These are phyloP conservation scores for Saguinus midas DNA, from an alignment of 2,113 vertebrate genomes.

Conservation along the genomic window DNA sequence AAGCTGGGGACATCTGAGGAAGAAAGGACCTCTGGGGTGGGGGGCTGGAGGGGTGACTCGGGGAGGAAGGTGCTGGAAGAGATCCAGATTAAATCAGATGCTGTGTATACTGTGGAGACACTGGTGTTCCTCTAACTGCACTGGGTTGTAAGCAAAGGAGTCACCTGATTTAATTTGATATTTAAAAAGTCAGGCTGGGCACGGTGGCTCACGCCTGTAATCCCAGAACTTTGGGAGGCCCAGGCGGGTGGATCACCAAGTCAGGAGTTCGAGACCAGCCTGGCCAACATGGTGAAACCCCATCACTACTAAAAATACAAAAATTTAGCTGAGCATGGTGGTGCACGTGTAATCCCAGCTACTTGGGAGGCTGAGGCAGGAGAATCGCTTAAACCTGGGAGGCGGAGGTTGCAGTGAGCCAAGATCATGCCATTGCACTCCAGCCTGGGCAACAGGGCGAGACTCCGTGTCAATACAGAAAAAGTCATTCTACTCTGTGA, in stretches of 20 bases:
- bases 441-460: neutral
- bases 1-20: neutral
- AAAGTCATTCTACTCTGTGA: neutral
- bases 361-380: neutral
- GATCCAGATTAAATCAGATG: neutral
- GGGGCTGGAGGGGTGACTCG: rapidly evolving
- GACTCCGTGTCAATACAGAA: neutral
- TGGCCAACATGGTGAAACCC: no score
- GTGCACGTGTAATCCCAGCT: neutral
- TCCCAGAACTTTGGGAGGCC: no score
- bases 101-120: neutral
- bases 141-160: neutral
- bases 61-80: neutral
- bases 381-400: neutral
- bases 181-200: neutral
- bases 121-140: neutral
- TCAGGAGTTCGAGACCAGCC: no score
- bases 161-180: neutral
- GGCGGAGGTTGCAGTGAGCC: neutral
- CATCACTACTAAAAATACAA: no score
- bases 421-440: no score
- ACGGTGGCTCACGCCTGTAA: no score
- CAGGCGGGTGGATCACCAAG: rapidly evolving
- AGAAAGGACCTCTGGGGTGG: neutral
- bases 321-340: neutral